Evolutionary conservation across 2,888 invertebrate species (phyloP), one percentile per base, ranked within the genome.

Genomic region (Agrotis segetum): DNA sequence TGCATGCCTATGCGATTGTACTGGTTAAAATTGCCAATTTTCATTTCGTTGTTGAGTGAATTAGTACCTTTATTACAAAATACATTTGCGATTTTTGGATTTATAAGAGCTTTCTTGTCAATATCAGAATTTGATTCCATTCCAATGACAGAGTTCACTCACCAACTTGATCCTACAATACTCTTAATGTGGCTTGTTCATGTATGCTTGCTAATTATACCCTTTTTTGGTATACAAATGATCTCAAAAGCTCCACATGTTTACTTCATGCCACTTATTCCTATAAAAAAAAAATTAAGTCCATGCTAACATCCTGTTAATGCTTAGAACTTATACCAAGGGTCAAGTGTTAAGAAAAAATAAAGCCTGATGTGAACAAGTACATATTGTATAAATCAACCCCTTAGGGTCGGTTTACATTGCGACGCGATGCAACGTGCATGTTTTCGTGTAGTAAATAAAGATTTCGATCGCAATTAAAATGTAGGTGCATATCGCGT

Each of bases 1-100:
- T 67, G 53, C 46, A 1, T 66, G 75, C 71, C 14, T 6, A 40
- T 40, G 75, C 75, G 67, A 75, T 47, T 46, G 11, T 2, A 21
- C 29, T 52, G 1, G 11, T 71, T 40, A 46, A 21, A n/a, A 53
- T 24, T 55, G 2, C 34, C 9, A 24, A 70, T 69, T 49, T 70
- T 19, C 11, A 53, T 69, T 53, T 21, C 4, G 34, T 40, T 50
- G 7, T n/a, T 46, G 40, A 67, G 49, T 67, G n/a, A 29, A 64
- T 63, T 63, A 21, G 1, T 21, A 29, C 46, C 19, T 17, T 14
- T 7, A 40, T 11, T 5, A n/a, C 5, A 29, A 47, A 47, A 47
- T 47, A 49, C 67, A 16, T 70, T 40, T 24, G 70, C 67, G 50
- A 70, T 24, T 67, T 11, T 49, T 21, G 11, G n/a, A 69, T 49